These are phyloP conservation scores for Tangara arthus DNA, from an alignment of 2,797 vertebrate genomes.

Conservation along the genomic window DNA sequence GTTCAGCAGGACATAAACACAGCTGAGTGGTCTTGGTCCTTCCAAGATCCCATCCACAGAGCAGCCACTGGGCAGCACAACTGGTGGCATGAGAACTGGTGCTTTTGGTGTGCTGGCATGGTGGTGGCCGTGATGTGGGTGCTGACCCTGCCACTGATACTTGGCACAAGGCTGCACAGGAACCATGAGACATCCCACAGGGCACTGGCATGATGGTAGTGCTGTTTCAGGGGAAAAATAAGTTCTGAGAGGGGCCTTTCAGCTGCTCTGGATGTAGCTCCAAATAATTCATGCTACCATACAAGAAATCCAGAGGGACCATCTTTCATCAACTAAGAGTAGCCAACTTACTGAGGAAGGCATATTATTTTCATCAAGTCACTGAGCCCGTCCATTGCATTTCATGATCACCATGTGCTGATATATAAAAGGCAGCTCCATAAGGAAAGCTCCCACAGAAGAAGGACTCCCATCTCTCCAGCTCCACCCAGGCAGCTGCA, in stretches of 20 bases:
- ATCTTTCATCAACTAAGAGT: not conserved
- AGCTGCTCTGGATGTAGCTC: not conserved
- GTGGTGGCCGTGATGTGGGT: fast-evolving
- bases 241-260: not conserved
- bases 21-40: not conserved
- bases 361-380: not conserved
- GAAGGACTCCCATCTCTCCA: not conserved
- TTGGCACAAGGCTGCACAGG: not conserved
- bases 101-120: fast-evolving
- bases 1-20: slow-evolving; percentile 15
- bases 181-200: not conserved
- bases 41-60: not conserved
- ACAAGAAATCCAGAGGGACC: not conserved
- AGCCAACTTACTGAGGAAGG: not conserved
- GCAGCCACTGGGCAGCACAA: not conserved
- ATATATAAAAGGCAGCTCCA: not conserved
- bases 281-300: not conserved
- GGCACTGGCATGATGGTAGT: not conserved
- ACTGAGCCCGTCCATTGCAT: not conserved
- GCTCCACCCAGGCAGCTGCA: not conserved
- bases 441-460: not conserved
- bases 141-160: not conserved
- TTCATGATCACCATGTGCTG: not conserved
- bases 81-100: fast-evolving
- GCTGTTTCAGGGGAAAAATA: not conserved